Conservation (phyloP, 2,888 invertebrate species). For the Boloria euphrosyne region DNA sequence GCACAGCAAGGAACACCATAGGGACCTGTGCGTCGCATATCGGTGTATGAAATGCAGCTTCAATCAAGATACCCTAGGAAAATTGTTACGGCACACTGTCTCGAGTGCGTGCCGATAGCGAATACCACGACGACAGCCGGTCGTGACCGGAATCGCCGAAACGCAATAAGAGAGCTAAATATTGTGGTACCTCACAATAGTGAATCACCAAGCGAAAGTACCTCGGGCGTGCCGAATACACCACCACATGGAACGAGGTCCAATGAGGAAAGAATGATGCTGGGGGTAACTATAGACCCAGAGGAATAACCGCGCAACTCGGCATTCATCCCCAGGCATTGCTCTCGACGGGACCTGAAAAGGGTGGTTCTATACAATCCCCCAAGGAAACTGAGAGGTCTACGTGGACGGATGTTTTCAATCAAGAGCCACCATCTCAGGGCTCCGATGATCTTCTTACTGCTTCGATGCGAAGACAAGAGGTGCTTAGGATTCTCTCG, state of each 20-base stretch:
- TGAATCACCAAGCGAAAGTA: too few species aligned
- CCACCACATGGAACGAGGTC: too few species aligned
- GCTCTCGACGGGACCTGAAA: too few species aligned
- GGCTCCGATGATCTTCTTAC: not conserved
- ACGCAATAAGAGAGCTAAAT: not conserved
- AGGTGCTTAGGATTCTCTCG: conserved; percentile 51
- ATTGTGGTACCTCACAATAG: not conserved
- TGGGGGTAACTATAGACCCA: too few species aligned
- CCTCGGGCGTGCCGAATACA: too few species aligned
- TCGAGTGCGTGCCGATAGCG: not conserved
- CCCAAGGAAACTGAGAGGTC: not conserved
- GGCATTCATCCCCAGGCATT: too few species aligned
- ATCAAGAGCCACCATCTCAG: not conserved
- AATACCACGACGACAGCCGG: not conserved
- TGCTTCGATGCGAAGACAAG: not conserved
- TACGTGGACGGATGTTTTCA: not conserved
- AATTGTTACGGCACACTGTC: not conserved
- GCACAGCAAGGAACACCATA: not conserved
- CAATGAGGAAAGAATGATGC: too few species aligned
- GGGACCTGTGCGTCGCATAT: not conserved
- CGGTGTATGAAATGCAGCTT: not conserved
- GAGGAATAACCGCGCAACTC: too few species aligned
- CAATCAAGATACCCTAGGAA: not conserved
- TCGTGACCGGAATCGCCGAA: not conserved
- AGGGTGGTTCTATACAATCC: not conserved